These are phyloP conservation scores for Apodemia duryi DNA, from an alignment of 2,888 invertebrate species.

Conservation along the genomic window DNA sequence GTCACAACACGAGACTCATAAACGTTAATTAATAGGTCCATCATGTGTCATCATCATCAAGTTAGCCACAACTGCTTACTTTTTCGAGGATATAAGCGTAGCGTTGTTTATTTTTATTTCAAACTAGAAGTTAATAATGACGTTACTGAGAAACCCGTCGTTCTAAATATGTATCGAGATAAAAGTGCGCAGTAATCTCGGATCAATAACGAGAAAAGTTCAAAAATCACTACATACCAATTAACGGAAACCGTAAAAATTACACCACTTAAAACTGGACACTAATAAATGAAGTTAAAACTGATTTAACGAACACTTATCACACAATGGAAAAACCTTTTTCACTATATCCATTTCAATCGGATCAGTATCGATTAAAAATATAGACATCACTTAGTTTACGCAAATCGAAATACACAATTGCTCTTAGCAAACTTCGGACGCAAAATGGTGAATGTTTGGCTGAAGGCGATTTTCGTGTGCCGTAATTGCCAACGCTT, in stretches of 20 bases:
- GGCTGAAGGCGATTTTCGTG: constrained; percentile 70
- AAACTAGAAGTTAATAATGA: too few species aligned
- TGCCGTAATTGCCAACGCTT: constrained; percentile 62
- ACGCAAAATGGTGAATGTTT: constrained; percentile 72
- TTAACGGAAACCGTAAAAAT: constrained; percentile 16
- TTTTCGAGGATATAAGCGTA: not conserved
- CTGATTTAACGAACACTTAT: constrained; percentile 15
- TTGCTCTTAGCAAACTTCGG: constrained; percentile 48
- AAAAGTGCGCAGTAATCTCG: constrained; percentile 18
- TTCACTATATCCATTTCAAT: constrained; percentile 16
- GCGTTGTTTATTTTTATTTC: not conserved
- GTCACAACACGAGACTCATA: not conserved
- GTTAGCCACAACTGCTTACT: not conserved
- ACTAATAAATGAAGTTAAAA: constrained; percentile 4
- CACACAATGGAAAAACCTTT: constrained; percentile 16
- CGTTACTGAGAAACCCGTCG: not conserved
- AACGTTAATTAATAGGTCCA: not conserved
- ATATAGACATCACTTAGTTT: constrained; percentile 18
- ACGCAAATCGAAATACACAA: constrained; percentile 29
- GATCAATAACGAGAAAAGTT: constrained; percentile 15
- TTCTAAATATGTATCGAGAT: constrained; percentile 3
- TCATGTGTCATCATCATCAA: not conserved
- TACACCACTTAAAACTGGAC: constrained; percentile 17
- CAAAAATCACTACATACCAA: constrained; percentile 20
- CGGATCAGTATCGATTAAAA: constrained; percentile 5